Percentiles rank a stretch among this genome's conserved stretches.
These are phyloP conservation scores for Chromobotia macracanthus DNA, from an alignment of 2,797 vertebrate species.

Conservation along the genomic window DNA sequence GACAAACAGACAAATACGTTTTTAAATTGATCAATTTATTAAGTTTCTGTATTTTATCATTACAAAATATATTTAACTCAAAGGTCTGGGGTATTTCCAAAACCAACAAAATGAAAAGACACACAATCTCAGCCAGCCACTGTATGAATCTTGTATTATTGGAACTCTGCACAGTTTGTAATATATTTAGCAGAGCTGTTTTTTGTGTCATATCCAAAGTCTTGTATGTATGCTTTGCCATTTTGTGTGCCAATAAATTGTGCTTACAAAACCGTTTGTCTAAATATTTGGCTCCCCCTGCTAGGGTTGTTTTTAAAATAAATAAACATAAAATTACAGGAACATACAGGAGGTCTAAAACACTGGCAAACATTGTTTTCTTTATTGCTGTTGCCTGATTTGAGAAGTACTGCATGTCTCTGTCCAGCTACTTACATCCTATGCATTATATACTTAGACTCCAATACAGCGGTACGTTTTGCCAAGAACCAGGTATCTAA, in stretches of 20 bases:
- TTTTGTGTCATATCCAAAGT: conserved; percentile 95
- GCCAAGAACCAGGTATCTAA: not conserved
- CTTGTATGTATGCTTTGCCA: conserved; percentile 99
- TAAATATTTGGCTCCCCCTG: conserved; percentile 40
- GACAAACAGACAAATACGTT: conserved; percentile 30
- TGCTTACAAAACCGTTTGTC: conserved; percentile 80
- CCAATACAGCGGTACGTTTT: too few species aligned
- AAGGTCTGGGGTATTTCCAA: conserved; percentile 65
- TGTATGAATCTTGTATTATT: conserved; percentile 94
- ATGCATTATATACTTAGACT: too few species aligned
- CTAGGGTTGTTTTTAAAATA: too few species aligned
- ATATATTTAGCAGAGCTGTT: conserved; percentile 92
- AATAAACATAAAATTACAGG: not conserved
- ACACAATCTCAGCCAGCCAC: conserved; percentile 64
- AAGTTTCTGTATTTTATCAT: conserved; percentile 21
- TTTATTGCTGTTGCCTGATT: not conserved
- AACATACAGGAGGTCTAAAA: too few species aligned
- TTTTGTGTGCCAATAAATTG: conserved; percentile 99
- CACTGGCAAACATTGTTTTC: not conserved
- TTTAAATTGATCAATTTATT: conserved; percentile 30
- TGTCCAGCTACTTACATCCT: too few species aligned
- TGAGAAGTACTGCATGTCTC: not conserved
- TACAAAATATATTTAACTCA: conserved; percentile 22
- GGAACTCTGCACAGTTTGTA: conserved; percentile 89
- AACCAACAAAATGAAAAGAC: conserved; percentile 37